Base-by-base conservation (phyloP, 2,888 invertebrate species). In the Lamellibrachia columna region DNA sequence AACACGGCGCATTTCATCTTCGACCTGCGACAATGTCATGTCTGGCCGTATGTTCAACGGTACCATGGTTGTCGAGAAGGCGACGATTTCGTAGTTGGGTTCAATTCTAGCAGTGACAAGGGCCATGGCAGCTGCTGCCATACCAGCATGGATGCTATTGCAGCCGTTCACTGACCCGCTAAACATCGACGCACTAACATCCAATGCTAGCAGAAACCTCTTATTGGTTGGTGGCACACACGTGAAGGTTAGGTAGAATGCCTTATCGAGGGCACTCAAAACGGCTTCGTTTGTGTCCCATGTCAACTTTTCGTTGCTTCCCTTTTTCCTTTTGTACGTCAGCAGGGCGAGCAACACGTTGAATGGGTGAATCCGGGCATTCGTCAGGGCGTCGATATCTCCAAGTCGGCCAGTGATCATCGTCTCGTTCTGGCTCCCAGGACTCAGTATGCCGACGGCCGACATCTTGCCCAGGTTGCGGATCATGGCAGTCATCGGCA, bases 161-260 rank as follows among this genome's bases (percentile, higher is more conserved):
- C 92, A 97, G 7, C 96, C 96, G 94, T 97, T 96, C 93, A 97
- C 97, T 6, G 95, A 95, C 91, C 93, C 95, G 6, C 6, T 6
- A n/a, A 95, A 93, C 96, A 97, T 96, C 52, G 95, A 95, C 53
- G 97, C 97, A 92, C 97, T 97, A 94, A 97, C 97, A 94, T 97
- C 97, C 52, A 97, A 96, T 0, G 97, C 97, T 75, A 98, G 95
- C 94, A 97, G 96, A 94, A 97, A 97, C 91, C 97, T 96, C 94
- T 97, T 97, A 15, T 97, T 96, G 1, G 97, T 97, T 1, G 97
- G 95, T 94, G 97, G 95, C 1, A 97, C 95, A 94, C 97, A 97
- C 52, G 95, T 94, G 94, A 97, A 97, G 2, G 96, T 94, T 91
- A 94, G 92, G 94, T 96, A 96, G 94, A 96, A 96, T 3, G 96